Conservation (phyloP, 30 jellyfish, hydroid and myxozoan genomes). For the Catostylus mosaicus region DNA sequence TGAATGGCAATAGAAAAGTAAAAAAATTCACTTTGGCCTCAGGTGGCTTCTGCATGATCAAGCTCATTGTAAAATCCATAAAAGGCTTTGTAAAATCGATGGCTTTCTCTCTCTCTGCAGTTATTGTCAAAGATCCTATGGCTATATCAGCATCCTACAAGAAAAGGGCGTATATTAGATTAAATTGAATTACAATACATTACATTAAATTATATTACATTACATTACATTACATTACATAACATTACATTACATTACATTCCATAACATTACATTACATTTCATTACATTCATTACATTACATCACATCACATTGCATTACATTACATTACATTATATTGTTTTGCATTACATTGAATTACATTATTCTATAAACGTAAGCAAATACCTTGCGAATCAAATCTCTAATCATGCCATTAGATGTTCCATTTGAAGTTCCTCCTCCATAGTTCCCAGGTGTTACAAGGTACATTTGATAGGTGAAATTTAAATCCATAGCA, state of each 20-base stretch:
- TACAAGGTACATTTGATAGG: constrained; percentile 66
- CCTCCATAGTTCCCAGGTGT: constrained; percentile 75
- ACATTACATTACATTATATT: no score
- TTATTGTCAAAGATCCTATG: constrained; percentile 79
- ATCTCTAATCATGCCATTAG: constrained; percentile 92
- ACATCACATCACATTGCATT: no score
- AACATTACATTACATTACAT: no score
- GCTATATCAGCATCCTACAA: constrained; percentile 86
- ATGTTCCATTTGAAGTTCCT: constrained; percentile 56
- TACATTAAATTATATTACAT: no score
- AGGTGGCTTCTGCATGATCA: constrained; percentile 78
- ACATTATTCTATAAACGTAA: not conserved
- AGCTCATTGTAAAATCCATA: constrained; percentile 91
- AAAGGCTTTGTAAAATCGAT: constrained; percentile 86
- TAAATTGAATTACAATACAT: no score
- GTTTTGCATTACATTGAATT: no score
- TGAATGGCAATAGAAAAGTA: constrained; percentile 78
- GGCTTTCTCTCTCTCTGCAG: constrained; percentile 80
- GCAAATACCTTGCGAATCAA: constrained; percentile 60
- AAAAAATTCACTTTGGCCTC: constrained; percentile 60
- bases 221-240: no score
- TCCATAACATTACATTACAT: no score
- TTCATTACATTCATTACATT: no score
- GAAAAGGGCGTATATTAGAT: no score
- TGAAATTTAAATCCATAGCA: constrained; percentile 66